These are phyloP conservation scores for Falco columbarius DNA, from an alignment of 2,797 vertebrate species.

Conservation along the genomic window DNA sequence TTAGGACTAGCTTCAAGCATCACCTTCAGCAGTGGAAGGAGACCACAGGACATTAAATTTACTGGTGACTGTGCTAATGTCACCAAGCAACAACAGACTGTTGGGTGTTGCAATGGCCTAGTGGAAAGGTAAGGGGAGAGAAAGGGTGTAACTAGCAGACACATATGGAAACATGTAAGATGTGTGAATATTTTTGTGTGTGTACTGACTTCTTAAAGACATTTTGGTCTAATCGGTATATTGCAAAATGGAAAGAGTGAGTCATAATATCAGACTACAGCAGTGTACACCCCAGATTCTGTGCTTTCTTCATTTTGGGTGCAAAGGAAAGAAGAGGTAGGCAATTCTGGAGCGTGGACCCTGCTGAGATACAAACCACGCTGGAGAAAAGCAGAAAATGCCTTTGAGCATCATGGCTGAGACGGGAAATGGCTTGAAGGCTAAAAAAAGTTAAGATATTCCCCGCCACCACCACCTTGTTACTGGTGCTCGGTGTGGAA, in stretches of 20 bases:
- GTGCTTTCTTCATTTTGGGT: neutral
- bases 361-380: neutral
- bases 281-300: neutral
- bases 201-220: neutral
- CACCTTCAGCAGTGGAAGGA: neutral
- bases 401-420: neutral
- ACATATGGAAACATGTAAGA: neutral
- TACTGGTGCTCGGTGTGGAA: neutral
- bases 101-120: neutral
- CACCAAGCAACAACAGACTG: neutral
- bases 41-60: neutral
- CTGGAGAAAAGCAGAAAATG: neutral
- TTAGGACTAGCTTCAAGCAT: neutral
- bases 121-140: neutral
- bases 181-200: accelerated
- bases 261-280: neutral
- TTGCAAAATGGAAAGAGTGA: neutral
- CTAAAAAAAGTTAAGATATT: neutral
- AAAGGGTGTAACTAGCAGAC: neutral
- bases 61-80: neutral
- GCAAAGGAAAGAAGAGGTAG: neutral
- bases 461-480: neutral
- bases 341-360: neutral
- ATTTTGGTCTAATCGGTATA: neutral
- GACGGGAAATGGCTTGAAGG: neutral